Conservation (phyloP, 1,140 invertebrate species). For the Polyergus mexicanus region DNA sequence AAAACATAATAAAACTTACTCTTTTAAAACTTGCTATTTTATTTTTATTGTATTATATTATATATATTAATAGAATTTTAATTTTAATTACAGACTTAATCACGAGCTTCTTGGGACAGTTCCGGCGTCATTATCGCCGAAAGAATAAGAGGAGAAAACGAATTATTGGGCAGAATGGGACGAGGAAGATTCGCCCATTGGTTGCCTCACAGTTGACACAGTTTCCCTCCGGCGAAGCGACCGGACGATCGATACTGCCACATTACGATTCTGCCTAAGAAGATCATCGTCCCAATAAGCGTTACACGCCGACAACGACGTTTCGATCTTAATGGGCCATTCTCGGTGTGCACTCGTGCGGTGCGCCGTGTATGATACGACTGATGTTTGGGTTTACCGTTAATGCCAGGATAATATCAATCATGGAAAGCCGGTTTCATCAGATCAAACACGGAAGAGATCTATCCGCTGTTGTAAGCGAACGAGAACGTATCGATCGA, state of each 20-base stretch:
- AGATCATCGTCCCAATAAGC: constrained; percentile 54
- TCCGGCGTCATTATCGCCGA: constrained; percentile 2
- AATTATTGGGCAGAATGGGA: constrained; percentile 46
- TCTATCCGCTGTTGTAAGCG: neutral
- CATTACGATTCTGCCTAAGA: constrained; percentile 57
- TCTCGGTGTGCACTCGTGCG: constrained; percentile 9
- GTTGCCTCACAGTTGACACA: constrained; percentile 66
- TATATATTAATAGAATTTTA: constrained; percentile 31
- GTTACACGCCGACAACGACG: constrained; percentile 25
- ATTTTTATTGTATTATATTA: neutral
- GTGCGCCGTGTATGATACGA: constrained; percentile 30
- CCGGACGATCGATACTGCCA: constrained; percentile 59
- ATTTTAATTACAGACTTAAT: constrained; percentile 35
- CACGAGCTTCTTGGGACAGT: neutral
- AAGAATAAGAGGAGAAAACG: constrained; percentile 41
- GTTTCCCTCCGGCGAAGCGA: constrained; percentile 38
- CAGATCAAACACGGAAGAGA: neutral
- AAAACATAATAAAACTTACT: constrained; percentile 18
- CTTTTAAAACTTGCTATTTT: too few species aligned
- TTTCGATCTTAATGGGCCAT: constrained; percentile 70
- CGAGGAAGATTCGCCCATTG: constrained; percentile 64
- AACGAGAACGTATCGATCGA: constrained; percentile 16
- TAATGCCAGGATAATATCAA: constrained; percentile 60
- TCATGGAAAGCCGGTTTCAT: neutral
- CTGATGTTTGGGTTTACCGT: constrained; percentile 23